Evolutionary conservation across 1,140 invertebrate species (phyloP).

Genomic region (Drosophila asahinai): DNA sequence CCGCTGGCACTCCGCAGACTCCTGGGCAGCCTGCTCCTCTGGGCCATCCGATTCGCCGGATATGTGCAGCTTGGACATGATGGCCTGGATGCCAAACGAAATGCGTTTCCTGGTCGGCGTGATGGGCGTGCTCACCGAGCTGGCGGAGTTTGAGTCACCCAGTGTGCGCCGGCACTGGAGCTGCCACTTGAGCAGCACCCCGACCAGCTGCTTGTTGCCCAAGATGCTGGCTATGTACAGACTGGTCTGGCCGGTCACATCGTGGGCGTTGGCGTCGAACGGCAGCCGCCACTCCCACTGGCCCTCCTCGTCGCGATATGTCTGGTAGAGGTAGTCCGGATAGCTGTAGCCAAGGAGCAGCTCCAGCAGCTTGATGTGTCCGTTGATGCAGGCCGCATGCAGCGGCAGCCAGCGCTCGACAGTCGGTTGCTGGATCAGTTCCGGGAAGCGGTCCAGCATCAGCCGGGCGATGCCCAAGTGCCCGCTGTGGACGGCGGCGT

Average conservation of each 20-base stretch:
- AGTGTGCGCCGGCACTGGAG: conserved; percentile 88
- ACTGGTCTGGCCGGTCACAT: conserved; percentile 95
- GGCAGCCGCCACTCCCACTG: conserved; percentile 94
- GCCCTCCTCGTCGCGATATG: conserved; percentile 89
- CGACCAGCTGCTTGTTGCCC: conserved; percentile 93
- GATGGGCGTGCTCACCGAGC: conserved; percentile 63
- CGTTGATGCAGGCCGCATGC: conserved; percentile 96
- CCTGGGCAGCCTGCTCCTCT: conserved; percentile 52
- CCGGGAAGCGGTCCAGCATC: conserved; percentile 90
- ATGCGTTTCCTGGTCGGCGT: conserved; percentile 90
- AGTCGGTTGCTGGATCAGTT: conserved; percentile 89
- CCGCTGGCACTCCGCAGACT: conserved; percentile 87
- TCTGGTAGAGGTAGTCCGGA: conserved; percentile 89
- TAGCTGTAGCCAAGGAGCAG: conserved; percentile 93
- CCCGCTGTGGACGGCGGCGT: conserved; percentile 95
- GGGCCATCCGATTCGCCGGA: conserved; percentile 64
- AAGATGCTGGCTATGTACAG: conserved; percentile 95
- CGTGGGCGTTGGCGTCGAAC: conserved; percentile 95
- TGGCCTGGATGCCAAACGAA: conserved; percentile 94
- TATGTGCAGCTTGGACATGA: conserved; percentile 93
- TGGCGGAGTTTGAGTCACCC: conserved; percentile 44
- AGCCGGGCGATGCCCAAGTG: conserved; percentile 92
- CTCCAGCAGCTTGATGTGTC: conserved; percentile 91
- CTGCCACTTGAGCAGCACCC: conserved; percentile 91
- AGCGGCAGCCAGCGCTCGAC: conserved; percentile 97